Base-by-base conservation (phyloP, 2,797 vertebrate species). In the Saxicola maurus region DNA sequence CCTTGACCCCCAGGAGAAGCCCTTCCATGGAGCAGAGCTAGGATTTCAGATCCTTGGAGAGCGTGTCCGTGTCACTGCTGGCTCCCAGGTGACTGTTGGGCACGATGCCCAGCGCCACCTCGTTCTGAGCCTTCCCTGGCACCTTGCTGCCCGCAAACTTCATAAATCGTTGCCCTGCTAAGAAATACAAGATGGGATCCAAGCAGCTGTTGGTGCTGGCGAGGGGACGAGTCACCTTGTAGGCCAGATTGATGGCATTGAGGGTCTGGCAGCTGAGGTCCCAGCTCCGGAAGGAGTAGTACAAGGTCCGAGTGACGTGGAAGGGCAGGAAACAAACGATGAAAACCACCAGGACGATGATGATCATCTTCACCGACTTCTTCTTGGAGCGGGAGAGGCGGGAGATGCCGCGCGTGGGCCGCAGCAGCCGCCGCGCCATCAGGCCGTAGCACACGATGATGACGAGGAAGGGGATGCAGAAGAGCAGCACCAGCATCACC, bases 171-270 rank as follows among this genome's bases (percentile, higher is more conserved):
- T 98, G 98, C 24, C 99, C 99, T 3, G 98, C 98, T 87, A 99
- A 90, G 96, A 99, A 99, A 95, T 99, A 99, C 57, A 99, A 96
- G 67, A 99, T 98, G 7, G 99, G 99, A 91, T 99, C 99, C 31
- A 99, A 66, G 82, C 98, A 99, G 93, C 99, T 99, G 97, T 99
- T 99, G 88, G 98, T 98, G 11, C 99, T 98, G 74, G 98, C 99
- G 4, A 99, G 91, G 1, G 98, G 99, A 45, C 98, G 97, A 11
- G 98, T 99, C 92, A 99, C 96, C 94, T 99, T 99, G 92, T 99
- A 99, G 33, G 98, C 98, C 67, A 98, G 59, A 59, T 98, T 99
- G 94, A 98, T 97, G 10, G 97, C 96, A 2, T 98, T 97, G 60
- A 99, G 95, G 42, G 98, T 96, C 53, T 57, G 65, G 31, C 99